phyloP scores from a whole-genome alignment of 1,140 invertebrate species.

The Cardiocondyla obscurior region DNA sequence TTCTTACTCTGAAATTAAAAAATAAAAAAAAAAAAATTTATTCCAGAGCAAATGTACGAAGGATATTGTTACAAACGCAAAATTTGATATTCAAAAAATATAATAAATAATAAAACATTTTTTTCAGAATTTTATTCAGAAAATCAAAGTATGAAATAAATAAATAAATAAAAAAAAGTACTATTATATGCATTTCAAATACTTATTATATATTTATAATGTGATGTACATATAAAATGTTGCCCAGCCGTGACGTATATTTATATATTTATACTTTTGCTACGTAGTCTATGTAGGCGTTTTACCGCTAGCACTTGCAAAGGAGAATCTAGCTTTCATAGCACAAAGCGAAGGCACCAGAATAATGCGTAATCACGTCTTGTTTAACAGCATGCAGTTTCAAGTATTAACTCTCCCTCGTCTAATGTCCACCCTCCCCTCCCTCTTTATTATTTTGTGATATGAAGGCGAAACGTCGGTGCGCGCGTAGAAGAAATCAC shows the following conservation, averaged over 20 bases:
- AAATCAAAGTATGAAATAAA: not conserved
- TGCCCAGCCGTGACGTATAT: not conserved
- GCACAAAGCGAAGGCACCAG: not conserved
- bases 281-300: not conserved
- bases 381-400: constrained; percentile 1
- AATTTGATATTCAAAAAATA: not conserved
- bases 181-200: not conserved
- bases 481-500: not conserved
- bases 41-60: not conserved
- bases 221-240: not conserved
- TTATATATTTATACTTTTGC: constrained; percentile 20
- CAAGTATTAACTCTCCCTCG: not conserved
- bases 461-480: too few species aligned
- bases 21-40: not conserved
- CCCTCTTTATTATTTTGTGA: not conserved
- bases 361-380: constrained; percentile 6
- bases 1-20: not conserved
- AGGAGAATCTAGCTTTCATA: not conserved
- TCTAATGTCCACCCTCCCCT: not conserved
- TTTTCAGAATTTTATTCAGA: not conserved
- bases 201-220: not conserved
- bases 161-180: too few species aligned
- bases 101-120: not conserved
- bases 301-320: not conserved
- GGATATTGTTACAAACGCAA: not conserved